A percentile compares a stretch with the other conserved stretches of the same genome.
Evolutionary conservation across 2,113 vertebrate species (phyloP).

Genomic region (Muntiacus reevesi): DNA sequence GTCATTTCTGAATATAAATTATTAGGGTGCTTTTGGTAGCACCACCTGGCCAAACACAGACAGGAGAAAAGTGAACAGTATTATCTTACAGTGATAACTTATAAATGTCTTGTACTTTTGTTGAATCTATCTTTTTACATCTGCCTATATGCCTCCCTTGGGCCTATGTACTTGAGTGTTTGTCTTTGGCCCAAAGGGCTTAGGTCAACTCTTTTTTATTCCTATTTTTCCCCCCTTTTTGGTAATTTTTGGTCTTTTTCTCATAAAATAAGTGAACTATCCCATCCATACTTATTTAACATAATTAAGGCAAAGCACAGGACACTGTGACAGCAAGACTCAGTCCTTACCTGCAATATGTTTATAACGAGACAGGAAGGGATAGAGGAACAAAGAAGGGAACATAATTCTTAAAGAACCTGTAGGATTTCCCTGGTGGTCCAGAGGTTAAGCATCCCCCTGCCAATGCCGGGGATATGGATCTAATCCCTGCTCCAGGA

Average conservation of each 20-base stretch:
- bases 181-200: background rate
- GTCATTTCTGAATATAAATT: background rate
- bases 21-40: background rate
- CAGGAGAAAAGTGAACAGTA: background rate
- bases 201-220: background rate
- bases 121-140: background rate
- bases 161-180: background rate
- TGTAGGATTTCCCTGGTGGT: background rate
- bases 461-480: background rate
- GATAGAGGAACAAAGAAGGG: background rate
- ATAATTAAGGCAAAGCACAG: background rate
- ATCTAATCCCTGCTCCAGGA: background rate
- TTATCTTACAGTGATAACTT: background rate
- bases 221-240: too few species aligned
- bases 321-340: background rate
- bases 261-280: background rate
- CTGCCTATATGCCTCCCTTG: background rate
- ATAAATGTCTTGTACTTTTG: background rate
- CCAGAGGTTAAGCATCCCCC: background rate
- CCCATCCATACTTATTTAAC: background rate
- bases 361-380: background rate
- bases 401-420: background rate
- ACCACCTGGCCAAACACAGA: background rate
- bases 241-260: background rate
- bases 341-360: background rate